phyloP scores from a whole-genome alignment of 2,888 invertebrate genomes.

The Volucella inflata region DNA sequence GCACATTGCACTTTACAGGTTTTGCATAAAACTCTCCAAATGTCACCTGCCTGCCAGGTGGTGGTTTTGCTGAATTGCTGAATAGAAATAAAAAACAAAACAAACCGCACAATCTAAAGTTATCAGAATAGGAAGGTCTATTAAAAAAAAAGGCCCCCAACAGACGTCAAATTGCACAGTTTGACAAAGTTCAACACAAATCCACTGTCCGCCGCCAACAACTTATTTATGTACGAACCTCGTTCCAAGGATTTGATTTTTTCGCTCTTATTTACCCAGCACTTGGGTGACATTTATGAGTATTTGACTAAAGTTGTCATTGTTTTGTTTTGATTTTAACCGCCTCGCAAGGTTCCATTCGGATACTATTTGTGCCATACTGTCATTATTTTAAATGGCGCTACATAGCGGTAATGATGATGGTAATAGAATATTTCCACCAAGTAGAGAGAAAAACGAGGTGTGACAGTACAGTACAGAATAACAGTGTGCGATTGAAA shows the following conservation, averaged over 20 bases:
- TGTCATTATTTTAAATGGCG: conserved; percentile 14
- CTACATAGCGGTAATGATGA: conserved; percentile 10
- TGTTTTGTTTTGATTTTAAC: conserved; percentile 11
- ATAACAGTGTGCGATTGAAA: background rate
- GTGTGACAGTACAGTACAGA: conserved; percentile 10
- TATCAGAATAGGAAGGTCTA: background rate
- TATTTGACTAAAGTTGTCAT: background rate
- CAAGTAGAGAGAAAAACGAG: conserved; percentile 1
- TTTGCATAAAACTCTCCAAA: conserved; percentile 61
- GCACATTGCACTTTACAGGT: conserved; percentile 53
- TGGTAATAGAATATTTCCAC: background rate
- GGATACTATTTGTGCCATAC: conserved; percentile 28
- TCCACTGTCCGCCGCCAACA: background rate
- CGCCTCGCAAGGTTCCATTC: conserved; percentile 20
- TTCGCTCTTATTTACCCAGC: conserved; percentile 10
- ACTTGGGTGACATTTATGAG: conserved; percentile 46
- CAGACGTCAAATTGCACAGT: conserved; percentile 36
- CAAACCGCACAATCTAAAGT: background rate
- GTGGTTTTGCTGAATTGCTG: background rate
- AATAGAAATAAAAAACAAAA: conserved; percentile 7
- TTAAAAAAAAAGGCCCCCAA: conserved; percentile 1
- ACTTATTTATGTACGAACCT: background rate
- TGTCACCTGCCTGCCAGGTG: conserved; percentile 43
- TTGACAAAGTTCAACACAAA: conserved; percentile 30
- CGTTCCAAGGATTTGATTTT: conserved; percentile 35